These are phyloP conservation scores for Drosophila biarmipes DNA, from an alignment of 1,140 invertebrate genomes.

Conservation along the genomic window DNA sequence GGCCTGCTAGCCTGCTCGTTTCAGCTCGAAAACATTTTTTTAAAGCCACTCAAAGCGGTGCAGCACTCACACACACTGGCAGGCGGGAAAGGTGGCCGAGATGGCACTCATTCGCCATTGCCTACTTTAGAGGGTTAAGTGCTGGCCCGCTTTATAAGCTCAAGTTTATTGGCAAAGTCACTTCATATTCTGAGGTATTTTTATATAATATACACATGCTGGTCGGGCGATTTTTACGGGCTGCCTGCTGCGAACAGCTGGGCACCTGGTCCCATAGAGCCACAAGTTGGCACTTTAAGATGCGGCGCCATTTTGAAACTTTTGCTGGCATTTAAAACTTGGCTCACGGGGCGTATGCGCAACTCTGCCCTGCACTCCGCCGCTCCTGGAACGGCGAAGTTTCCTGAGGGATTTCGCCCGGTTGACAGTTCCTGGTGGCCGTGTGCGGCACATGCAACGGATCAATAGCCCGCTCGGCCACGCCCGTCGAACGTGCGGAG, in stretches of 20 bases:
- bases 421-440: constrained; percentile 50
- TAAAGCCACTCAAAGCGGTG: constrained; percentile 45
- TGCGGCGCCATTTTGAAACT: constrained; percentile 77
- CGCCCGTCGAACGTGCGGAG: constrained; percentile 46
- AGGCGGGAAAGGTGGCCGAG: neutral
- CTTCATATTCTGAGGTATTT: neutral
- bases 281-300: constrained; percentile 83
- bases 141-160: constrained; percentile 9
- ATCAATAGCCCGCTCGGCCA: constrained; percentile 76
- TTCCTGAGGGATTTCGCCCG: constrained; percentile 17
- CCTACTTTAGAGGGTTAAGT: constrained; percentile 24
- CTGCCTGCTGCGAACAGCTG: constrained; percentile 40
- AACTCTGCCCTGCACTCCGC: constrained; percentile 3
- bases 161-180: constrained; percentile 24
- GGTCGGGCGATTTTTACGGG: neutral
- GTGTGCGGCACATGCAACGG: constrained; percentile 67
- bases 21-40: constrained; percentile 75
- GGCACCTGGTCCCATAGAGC: constrained; percentile 68
- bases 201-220: constrained; percentile 29
- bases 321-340: constrained; percentile 61
- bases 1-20: constrained; percentile 63
- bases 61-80: constrained; percentile 10
- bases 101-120: constrained; percentile 16
- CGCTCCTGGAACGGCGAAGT: constrained; percentile 1
- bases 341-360: constrained; percentile 32